Evolutionary conservation across 2,797 vertebrate species (phyloP).

Genomic region (Aeoliscus strigatus): DNA sequence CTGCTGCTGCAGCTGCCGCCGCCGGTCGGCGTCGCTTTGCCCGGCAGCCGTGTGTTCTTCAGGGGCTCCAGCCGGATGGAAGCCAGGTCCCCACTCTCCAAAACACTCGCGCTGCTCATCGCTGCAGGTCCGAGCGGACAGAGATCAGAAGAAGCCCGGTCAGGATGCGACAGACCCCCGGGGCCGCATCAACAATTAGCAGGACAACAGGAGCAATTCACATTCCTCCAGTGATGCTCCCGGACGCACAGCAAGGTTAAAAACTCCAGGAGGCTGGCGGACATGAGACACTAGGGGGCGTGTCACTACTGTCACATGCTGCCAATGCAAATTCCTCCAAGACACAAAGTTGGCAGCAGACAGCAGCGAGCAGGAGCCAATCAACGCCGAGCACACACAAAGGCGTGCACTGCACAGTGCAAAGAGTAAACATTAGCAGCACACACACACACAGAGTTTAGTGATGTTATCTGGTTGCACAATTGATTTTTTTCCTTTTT

Average conservation of each 20-base stretch:
- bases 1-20: too few relatives aligned
- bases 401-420: neutral
- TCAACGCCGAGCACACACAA: neutral
- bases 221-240: slow-evolving; percentile 72
- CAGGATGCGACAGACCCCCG: slow-evolving; percentile 44
- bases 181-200: slow-evolving; percentile 61
- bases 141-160: slow-evolving; percentile 36
- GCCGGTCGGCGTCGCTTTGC: slow-evolving; percentile 63
- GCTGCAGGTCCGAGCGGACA: slow-evolving; percentile 57
- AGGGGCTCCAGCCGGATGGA: slow-evolving; percentile 68
- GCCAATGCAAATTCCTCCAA: slow-evolving; percentile 7
- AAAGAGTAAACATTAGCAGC: too few relatives aligned
- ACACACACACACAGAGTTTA: too few relatives aligned
- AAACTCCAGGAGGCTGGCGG: slow-evolving; percentile 50
- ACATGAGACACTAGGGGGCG: slow-evolving; percentile 69
- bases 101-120: slow-evolving; percentile 58
- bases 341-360: slow-evolving; percentile 4
- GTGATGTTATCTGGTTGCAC: too few relatives aligned
- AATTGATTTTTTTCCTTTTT: too few relatives aligned
- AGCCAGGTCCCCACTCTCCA: slow-evolving; percentile 61
- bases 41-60: slow-evolving; percentile 65
- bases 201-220: slow-evolving; percentile 43
- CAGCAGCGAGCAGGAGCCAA: neutral
- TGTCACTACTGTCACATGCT: slow-evolving; percentile 47
- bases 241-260: slow-evolving; percentile 62